These are phyloP conservation scores for Luidia sarsii DNA, from an alignment of 53 echinoderm and acorn worm genomes.

Conservation along the genomic window DNA sequence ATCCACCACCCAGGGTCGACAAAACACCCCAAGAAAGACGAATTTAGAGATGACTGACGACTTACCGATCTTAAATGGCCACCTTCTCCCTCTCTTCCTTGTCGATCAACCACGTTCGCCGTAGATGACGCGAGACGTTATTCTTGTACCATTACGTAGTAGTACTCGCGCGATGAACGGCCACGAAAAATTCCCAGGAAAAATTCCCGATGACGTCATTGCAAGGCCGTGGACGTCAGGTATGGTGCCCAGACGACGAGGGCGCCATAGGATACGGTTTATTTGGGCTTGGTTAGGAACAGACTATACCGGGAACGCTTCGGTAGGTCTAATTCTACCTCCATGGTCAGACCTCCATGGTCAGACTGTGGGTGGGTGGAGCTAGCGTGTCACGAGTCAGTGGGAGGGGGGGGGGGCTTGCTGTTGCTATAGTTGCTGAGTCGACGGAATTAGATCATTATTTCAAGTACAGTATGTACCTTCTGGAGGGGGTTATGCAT, in stretches of 20 bases:
- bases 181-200: constrained; percentile 44
- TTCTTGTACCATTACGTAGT: constrained; percentile 70
- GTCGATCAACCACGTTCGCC: constrained; percentile 68
- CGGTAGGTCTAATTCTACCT: too few relatives aligned
- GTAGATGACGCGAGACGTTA: constrained; percentile 83
- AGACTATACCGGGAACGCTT: constrained; percentile 10
- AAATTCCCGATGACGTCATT: constrained; percentile 62
- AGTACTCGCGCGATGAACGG: not conserved
- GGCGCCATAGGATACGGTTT: too few relatives aligned
- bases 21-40: not conserved
- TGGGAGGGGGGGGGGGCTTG: too few relatives aligned
- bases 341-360: too few relatives aligned
- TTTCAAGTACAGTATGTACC: too few relatives aligned
- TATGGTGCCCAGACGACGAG: not conserved
- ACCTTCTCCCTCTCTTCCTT: constrained; percentile 32
- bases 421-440: too few relatives aligned
- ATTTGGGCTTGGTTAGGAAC: not conserved
- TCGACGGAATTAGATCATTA: too few relatives aligned
- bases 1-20: not conserved
- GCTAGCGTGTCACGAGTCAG: too few relatives aligned
- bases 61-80: constrained; percentile 53
- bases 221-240: not conserved
- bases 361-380: too few relatives aligned
- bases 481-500: too few relatives aligned
- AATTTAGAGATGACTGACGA: constrained; percentile 1